A percentile compares a stretch with the other conserved stretches of the same genome.
phyloP scores from a whole-genome alignment of 2,888 invertebrate genomes.

The Rhabditophanes sp. region DNA sequence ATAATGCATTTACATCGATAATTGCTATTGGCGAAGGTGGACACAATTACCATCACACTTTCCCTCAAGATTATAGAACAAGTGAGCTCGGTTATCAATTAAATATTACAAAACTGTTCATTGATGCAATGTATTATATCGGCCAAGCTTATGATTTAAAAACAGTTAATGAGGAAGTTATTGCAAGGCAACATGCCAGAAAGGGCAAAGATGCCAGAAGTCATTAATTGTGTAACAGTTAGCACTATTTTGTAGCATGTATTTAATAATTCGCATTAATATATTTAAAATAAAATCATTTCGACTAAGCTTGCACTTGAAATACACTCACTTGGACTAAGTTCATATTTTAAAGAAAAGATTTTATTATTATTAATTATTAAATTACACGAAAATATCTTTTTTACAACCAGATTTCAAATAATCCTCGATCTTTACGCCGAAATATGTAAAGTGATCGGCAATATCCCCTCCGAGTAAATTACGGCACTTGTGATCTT shows the following conservation, averaged over 20 bases:
- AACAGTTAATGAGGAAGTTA: conserved; percentile 14
- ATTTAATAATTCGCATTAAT: too few relatives aligned
- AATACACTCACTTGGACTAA: too few relatives aligned
- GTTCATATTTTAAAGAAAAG: too few relatives aligned
- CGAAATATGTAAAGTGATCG: conserved; percentile 39
- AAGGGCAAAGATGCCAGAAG: too few relatives aligned
- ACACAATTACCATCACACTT: conserved; percentile 47
- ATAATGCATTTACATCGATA: conserved; percentile 32
- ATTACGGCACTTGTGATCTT: conserved; percentile 37
- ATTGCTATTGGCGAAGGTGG: conserved; percentile 32
- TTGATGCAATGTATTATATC: conserved; percentile 25
- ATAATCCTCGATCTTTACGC: conserved; percentile 35
- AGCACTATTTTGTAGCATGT: too few relatives aligned
- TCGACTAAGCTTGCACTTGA: too few relatives aligned
- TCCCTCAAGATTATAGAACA: conserved; percentile 46
- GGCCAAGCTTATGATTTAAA: conserved; percentile 38
- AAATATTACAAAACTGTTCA: conserved; percentile 31
- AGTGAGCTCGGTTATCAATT: conserved; percentile 41
- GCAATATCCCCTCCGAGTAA: conserved; percentile 28
- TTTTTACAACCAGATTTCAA: conserved; percentile 25
- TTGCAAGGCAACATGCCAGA: conserved; percentile 19
- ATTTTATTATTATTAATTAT: neutral
- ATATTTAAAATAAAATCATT: too few relatives aligned
- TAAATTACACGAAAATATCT: conserved; percentile 3
- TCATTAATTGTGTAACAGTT: too few relatives aligned